These are phyloP conservation scores for Polyergus mexicanus DNA, from an alignment of 1,140 invertebrate genomes.

Conservation along the genomic window DNA sequence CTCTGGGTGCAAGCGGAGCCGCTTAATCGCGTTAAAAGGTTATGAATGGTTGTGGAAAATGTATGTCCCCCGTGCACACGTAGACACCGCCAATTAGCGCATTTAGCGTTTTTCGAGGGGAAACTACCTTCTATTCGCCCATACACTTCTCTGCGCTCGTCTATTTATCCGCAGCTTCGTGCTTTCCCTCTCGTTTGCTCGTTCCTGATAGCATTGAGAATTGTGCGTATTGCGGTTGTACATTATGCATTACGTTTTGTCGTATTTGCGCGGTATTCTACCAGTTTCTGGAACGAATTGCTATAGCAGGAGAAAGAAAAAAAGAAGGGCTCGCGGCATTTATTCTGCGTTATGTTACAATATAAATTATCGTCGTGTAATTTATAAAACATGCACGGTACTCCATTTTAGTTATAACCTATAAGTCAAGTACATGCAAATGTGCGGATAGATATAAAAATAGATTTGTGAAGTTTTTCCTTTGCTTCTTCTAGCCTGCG, in stretches of 20 bases:
- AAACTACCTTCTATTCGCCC: conserved; percentile 27
- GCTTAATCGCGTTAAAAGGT: conserved; percentile 78
- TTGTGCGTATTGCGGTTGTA: conserved; percentile 27
- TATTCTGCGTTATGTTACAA: not conserved
- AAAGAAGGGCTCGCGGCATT: not conserved
- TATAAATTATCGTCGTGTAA: conserved; percentile 30
- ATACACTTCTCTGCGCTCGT: not conserved
- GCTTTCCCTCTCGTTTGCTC: conserved; percentile 34
- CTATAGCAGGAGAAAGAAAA: not conserved
- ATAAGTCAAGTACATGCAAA: conserved; percentile 21
- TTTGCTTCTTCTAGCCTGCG: not conserved
- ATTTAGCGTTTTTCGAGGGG: conserved; percentile 71
- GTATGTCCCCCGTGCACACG: conserved; percentile 50
- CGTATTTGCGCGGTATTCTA: conserved; percentile 26
- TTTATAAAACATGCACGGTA: conserved; percentile 19
- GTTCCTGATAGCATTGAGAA: conserved; percentile 39
- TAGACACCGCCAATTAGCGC: conserved; percentile 74
- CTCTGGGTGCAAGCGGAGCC: conserved; percentile 20
- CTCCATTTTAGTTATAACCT: conserved; percentile 32
- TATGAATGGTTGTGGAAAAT: conserved; percentile 76
- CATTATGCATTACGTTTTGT: conserved; percentile 6
- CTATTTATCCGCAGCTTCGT: conserved; percentile 33
- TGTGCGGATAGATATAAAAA: conserved; percentile 15
- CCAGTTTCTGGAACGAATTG: conserved; percentile 23
- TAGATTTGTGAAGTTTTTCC: conserved; percentile 8